Evolutionary conservation across 2,888 invertebrate species (phyloP).

Genomic region (Stenodema calcarata): DNA sequence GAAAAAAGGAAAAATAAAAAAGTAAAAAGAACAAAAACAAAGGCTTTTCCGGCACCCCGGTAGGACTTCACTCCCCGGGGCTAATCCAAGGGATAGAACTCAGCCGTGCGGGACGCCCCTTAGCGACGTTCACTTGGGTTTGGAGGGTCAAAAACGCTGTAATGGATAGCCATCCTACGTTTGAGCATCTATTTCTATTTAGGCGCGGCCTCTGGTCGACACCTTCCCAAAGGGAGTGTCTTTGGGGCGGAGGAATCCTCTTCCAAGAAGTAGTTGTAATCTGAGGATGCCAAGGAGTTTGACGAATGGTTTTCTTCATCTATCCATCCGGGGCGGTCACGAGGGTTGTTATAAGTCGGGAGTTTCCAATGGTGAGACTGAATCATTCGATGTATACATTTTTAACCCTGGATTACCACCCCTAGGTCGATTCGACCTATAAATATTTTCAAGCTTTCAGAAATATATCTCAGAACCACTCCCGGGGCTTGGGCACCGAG

Average conservation of each 20-base stretch:
- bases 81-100: not conserved
- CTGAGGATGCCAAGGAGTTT: not conserved
- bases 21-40: not conserved
- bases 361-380: too few relatives aligned
- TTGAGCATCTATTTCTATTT: slow-evolving; percentile 32
- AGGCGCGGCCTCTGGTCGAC: not conserved
- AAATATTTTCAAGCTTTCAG: too few relatives aligned
- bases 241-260: not conserved
- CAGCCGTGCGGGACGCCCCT: not conserved
- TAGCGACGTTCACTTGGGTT: not conserved
- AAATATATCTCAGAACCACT: too few relatives aligned
- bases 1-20: not conserved
- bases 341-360: not conserved
- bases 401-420: too few relatives aligned
- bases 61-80: not conserved
- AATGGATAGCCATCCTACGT: slow-evolving; percentile 14
- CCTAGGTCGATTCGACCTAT: too few relatives aligned
- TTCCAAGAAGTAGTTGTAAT: slow-evolving; percentile 5
- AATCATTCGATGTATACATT: too few relatives aligned
- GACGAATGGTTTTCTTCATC: slow-evolving; percentile 4
- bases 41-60: not conserved
- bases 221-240: not conserved
- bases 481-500: too few relatives aligned
- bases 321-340: not conserved
- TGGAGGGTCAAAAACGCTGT: not conserved